These are phyloP conservation scores for Dynastes hyllus DNA, from an alignment of 2,888 invertebrate species.

Conservation along the genomic window DNA sequence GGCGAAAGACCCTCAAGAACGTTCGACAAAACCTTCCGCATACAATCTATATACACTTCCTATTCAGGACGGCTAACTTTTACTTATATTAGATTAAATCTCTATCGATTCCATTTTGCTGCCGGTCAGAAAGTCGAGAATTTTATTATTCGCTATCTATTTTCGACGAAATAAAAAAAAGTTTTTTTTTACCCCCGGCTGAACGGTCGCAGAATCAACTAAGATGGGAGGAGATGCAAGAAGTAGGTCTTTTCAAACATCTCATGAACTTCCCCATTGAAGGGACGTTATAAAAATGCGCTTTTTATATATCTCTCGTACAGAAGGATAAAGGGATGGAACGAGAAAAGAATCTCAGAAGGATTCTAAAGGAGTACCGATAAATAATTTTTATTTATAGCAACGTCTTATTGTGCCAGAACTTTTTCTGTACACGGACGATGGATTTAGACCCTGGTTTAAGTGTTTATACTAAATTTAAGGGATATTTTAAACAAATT, in stretches of 20 bases:
- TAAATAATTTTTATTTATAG: conserved; percentile 24
- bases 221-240: not conserved
- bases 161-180: conserved; percentile 29
- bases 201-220: not conserved
- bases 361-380: conserved; percentile 6
- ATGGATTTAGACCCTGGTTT: not conserved
- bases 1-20: conserved; percentile 13
- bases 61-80: conserved; percentile 56
- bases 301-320: not conserved
- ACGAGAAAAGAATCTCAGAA: not conserved
- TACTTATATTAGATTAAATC: conserved; percentile 61
- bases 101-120: conserved; percentile 55
- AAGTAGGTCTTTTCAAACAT: not conserved
- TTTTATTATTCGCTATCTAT: conserved; percentile 39
- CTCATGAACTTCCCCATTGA: conserved; percentile 20
- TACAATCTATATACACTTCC: conserved; percentile 31
- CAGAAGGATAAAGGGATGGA: too few species aligned
- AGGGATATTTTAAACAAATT: too few species aligned
- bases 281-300: conserved; percentile 17
- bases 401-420: not conserved
- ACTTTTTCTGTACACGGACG: not conserved
- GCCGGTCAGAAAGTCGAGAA: conserved; percentile 33
- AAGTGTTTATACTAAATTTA: too few species aligned
- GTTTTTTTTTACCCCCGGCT: conserved; percentile 4
- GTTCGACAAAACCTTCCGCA: too few species aligned